Conservation (phyloP, 2,797 vertebrate genomes). For the Dendrocincla tyrannina region DNA sequence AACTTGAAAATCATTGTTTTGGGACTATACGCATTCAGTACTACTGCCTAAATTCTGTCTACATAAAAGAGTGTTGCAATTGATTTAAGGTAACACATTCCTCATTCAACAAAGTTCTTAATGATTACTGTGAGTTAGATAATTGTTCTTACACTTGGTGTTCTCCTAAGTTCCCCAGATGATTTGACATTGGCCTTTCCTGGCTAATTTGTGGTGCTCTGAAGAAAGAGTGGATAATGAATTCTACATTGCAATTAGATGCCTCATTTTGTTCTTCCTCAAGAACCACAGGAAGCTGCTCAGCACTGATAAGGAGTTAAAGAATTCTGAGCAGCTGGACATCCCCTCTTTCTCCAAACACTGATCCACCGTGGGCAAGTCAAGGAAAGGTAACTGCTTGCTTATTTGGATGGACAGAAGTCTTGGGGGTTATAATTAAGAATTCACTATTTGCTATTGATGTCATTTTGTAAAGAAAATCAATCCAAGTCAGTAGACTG, state of each 20-base stretch:
- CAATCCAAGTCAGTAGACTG: not conserved
- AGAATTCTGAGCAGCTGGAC: not conserved
- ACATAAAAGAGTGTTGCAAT: not conserved
- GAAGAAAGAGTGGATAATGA: slow-evolving; percentile 13
- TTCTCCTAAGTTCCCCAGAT: not conserved
- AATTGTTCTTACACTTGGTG: not conserved
- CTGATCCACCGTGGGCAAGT: not conserved
- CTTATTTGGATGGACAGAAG: not conserved
- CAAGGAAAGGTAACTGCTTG: not conserved
- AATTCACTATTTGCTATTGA: not conserved
- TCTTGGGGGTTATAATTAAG: not conserved
- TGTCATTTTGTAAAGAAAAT: not conserved
- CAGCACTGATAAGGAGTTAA: not conserved
- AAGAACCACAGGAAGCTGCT: slow-evolving; percentile 19
- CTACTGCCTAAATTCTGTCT: not conserved
- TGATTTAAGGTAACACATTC: not conserved
- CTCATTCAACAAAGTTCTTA: not conserved
- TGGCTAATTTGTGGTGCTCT: not conserved
- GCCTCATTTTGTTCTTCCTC: slow-evolving; percentile 28
- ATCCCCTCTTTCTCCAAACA: not conserved
- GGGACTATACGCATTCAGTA: not conserved
- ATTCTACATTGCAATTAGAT: slow-evolving; percentile 11
- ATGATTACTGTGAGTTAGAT: not conserved
- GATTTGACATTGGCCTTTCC: not conserved
- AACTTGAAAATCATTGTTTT: not conserved